These are phyloP conservation scores for Plebejus melissa DNA, from an alignment of 2,888 invertebrate species.

Conservation along the genomic window DNA sequence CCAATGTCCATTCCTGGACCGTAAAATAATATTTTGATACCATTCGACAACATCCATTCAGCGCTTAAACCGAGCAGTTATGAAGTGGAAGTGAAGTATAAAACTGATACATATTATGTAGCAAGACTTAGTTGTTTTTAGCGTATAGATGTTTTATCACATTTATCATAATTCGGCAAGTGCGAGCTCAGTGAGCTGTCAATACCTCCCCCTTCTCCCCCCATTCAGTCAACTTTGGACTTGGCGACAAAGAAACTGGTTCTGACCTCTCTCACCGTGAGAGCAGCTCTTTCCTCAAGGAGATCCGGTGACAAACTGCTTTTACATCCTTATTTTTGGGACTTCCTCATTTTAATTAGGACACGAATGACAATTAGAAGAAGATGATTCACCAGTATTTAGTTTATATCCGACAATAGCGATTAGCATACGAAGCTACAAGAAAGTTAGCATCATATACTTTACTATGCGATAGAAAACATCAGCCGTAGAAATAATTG, in stretches of 20 bases:
- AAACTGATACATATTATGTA: too few relatives aligned
- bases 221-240: background rate
- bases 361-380: background rate
- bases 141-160: too few relatives aligned
- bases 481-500: too few relatives aligned
- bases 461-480: too few relatives aligned
- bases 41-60: too few relatives aligned
- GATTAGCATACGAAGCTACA: too few relatives aligned
- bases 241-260: constrained; percentile 14
- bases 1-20: too few relatives aligned
- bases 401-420: background rate
- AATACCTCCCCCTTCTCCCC: background rate
- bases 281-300: constrained; percentile 18
- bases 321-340: constrained; percentile 7
- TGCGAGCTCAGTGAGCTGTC: background rate
- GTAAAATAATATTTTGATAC: too few relatives aligned
- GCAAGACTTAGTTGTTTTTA: too few relatives aligned
- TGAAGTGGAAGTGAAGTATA: too few relatives aligned
- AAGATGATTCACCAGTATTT: background rate
- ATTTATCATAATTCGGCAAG: background rate
- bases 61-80: too few relatives aligned
- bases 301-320: background rate
- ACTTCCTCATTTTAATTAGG: background rate
- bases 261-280: constrained; percentile 1
- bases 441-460: too few relatives aligned